Base-by-base conservation (phyloP, 2,113 vertebrate species). In the Caretta caretta region DNA sequence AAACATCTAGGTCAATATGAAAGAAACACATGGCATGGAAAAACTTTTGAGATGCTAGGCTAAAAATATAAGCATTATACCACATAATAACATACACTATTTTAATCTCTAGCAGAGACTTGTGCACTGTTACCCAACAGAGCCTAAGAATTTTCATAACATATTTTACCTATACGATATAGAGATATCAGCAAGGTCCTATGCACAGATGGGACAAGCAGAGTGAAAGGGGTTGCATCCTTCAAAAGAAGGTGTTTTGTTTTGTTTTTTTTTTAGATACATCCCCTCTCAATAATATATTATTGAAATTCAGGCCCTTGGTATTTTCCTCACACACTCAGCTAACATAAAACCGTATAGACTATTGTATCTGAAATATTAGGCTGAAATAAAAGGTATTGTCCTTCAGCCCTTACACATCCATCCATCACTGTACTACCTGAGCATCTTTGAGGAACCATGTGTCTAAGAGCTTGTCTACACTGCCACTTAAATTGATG, bases 201-300 rank as follows among this genome's bases (percentile, higher is more conserved):
- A 17, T 80, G 53, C 1, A 1, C 83, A 83, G 81, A 31, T 62
- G 59, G 29, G 29, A 31, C 12, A 62, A 62, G 29, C 1, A 46
- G 31, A 42, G 0, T 59, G 80, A 19, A 42, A 35, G n/a, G 80
- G 5, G 12, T 4, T 20, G 27, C 50, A 20, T 29, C 22, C 50
- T 92, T 92, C 62, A 65, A 79, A 78, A 75, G 38, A 54, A 80
- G 20, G 51, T 6, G 51, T 16, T 51, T 19, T 50, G 50, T 14
- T 50, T 51, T 51, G 14, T 19, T 19, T 53, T 53, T 7, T 22
- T 20, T 48, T 65, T 9, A 80, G 27, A 6, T 0, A 0, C 51
- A 11, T 10, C 69, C 62, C 29, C n/a, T 42, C 2, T 13, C 84
- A 38, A 72, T 8, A 38, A 20, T 38, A 31, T 31, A 62, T 10